Percentiles rank a stretch among this genome's conserved stretches.
These are phyloP conservation scores for Pelochelys cantorii DNA, from an alignment of 2,797 vertebrate species.

Conservation along the genomic window DNA sequence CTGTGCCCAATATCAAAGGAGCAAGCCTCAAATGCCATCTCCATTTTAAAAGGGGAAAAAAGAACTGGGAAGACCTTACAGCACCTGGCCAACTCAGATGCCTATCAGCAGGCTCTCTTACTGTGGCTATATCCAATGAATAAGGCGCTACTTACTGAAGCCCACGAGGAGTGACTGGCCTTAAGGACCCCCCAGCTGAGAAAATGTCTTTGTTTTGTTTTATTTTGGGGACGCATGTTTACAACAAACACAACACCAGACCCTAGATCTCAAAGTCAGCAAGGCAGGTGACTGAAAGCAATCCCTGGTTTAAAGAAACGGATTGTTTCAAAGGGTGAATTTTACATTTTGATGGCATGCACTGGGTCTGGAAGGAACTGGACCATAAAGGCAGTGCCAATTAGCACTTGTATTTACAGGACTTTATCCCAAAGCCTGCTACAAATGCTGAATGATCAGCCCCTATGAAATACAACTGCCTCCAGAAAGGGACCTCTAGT, in stretches of 20 bases:
- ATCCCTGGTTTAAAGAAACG: accelerated
- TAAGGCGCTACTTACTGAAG: not conserved
- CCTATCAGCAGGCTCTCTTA: accelerated
- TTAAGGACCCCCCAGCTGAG: not conserved
- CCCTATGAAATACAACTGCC: not conserved
- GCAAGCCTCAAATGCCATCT: accelerated
- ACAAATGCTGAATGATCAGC: not conserved
- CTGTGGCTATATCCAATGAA: not conserved
- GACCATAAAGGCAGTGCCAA: not conserved
- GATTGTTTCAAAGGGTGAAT: not conserved
- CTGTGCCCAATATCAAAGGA: accelerated
- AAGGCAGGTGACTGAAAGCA: accelerated
- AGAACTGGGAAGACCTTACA: accelerated
- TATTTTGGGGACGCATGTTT: not conserved
- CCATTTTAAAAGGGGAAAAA: not conserved
- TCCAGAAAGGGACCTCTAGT: too few relatives aligned
- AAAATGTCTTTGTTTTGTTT: accelerated
- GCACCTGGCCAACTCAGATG: not conserved
- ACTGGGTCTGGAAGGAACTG: not conserved
- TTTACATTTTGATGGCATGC: accelerated
- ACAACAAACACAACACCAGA: not conserved
- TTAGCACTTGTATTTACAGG: not conserved
- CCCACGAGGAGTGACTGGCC: accelerated
- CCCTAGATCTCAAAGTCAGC: not conserved
- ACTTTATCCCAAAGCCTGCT: not conserved